Conservation (phyloP, 2,888 invertebrate species). For the Gymnosoma rotundatum region DNA sequence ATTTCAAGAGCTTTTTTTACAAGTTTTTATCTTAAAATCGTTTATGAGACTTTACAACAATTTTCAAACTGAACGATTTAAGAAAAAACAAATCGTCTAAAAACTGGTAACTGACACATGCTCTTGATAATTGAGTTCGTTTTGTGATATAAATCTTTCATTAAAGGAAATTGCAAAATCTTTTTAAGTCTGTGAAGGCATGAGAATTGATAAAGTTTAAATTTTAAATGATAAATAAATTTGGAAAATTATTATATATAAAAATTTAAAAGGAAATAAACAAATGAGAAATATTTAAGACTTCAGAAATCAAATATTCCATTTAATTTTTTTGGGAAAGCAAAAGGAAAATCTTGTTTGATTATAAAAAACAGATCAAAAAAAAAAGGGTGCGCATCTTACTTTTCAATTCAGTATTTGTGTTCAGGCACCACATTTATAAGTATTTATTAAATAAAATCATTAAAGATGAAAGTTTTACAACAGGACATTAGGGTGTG, state of each 20-base stretch:
- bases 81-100: not conserved
- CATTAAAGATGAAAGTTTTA: too few species aligned
- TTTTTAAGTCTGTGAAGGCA: conserved; percentile 9
- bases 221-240: not conserved
- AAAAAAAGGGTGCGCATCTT: too few species aligned
- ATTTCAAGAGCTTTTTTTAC: conserved; percentile 15
- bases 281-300: not conserved
- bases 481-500: too few species aligned
- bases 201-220: not conserved
- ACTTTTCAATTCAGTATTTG: too few species aligned
- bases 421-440: too few species aligned
- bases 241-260: not conserved
- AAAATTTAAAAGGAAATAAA: not conserved
- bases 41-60: conserved; percentile 40
- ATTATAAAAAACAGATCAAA: too few species aligned
- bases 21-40: conserved; percentile 57
- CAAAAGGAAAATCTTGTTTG: too few species aligned
- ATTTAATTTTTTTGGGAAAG: too few species aligned
- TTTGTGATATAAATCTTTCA: conserved; percentile 58
- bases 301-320: too few species aligned
- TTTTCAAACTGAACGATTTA: conserved; percentile 15
- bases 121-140: conserved; percentile 54
- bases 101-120: conserved; percentile 64
- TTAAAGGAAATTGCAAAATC: conserved; percentile 63
- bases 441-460: too few species aligned